Evolutionary conservation across 2,113 vertebrate species (phyloP).

Genomic region (Hippocampus comes): DNA sequence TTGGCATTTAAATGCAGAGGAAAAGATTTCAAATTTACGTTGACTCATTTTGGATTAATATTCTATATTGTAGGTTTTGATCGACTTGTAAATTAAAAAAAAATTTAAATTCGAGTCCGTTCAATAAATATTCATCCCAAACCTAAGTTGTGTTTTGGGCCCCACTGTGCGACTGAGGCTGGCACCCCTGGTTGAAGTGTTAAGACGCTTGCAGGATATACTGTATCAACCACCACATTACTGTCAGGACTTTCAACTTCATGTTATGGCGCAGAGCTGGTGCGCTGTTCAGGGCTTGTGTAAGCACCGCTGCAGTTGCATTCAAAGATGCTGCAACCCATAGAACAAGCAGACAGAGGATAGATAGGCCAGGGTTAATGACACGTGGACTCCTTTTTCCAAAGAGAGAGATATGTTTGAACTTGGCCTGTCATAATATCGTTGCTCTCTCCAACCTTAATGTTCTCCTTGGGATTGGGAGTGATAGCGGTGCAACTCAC

Average conservation of each 20-base stretch:
- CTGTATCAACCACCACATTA: background rate
- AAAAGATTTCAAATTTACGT: too few relatives aligned
- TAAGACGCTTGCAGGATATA: background rate
- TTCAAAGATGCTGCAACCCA: constrained; percentile 41
- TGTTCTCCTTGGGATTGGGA: constrained; percentile 46
- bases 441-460: constrained; percentile 48
- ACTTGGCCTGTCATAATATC: constrained; percentile 45
- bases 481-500: constrained; percentile 32
- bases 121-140: background rate
- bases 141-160: too few relatives aligned
- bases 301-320: constrained; percentile 32
- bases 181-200: background rate
- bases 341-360: constrained; percentile 48
- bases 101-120: background rate
- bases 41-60: too few relatives aligned
- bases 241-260: background rate
- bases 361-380: constrained; percentile 53
- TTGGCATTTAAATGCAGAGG: too few relatives aligned
- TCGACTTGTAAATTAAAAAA: background rate
- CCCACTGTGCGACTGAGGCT: background rate
- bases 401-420: constrained; percentile 37
- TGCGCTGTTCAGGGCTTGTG: constrained; percentile 31
- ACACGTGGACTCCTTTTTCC: constrained; percentile 41
- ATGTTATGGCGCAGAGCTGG: background rate
- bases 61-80: background rate